Conservation (phyloP, 2,888 invertebrate genomes). For the Drosophila fulvimacula region DNA sequence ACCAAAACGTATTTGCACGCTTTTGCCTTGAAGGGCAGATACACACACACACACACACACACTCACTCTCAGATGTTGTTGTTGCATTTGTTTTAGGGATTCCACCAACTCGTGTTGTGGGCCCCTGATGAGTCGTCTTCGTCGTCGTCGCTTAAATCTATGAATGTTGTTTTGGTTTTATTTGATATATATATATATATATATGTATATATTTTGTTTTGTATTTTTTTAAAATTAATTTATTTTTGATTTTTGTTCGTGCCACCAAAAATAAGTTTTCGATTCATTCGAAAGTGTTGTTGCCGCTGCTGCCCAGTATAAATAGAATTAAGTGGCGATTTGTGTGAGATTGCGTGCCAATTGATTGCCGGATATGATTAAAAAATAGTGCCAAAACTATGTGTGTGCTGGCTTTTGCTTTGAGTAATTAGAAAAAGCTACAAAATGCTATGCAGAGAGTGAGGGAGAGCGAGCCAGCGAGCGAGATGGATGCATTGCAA, state of each 20-base stretch:
- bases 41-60: slow-evolving; percentile 17
- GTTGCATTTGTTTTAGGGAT: slow-evolving; percentile 48
- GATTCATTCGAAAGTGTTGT: slow-evolving; percentile 65
- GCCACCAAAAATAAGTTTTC: slow-evolving; percentile 70
- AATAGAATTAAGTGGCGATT: slow-evolving; percentile 79
- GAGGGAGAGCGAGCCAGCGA: not conserved
- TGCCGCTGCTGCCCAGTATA: slow-evolving; percentile 61
- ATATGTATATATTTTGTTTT: too few relatives aligned
- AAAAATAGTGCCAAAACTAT: slow-evolving; percentile 20
- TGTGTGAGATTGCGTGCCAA: slow-evolving; percentile 76
- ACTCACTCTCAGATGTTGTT: slow-evolving; percentile 3
- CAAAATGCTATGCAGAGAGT: not conserved
- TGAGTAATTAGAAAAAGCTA: not conserved
- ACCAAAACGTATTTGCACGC: slow-evolving; percentile 23
- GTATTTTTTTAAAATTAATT: not conserved
- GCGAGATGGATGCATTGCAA: not conserved
- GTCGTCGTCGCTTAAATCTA: slow-evolving; percentile 60
- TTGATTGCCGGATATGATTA: slow-evolving; percentile 77
- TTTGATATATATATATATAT: too few relatives aligned
- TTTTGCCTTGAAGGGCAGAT: slow-evolving; percentile 49
- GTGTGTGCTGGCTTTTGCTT: not conserved
- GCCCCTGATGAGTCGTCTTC: slow-evolving; percentile 36
- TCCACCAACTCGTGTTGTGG: slow-evolving; percentile 41
- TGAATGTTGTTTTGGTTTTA: slow-evolving; percentile 31
- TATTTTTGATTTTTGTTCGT: slow-evolving; percentile 36